A percentile compares a stretch with the other conserved stretches of the same genome.
Conservation (phyloP, 2,888 invertebrate species). For the Panopea generosa region DNA sequence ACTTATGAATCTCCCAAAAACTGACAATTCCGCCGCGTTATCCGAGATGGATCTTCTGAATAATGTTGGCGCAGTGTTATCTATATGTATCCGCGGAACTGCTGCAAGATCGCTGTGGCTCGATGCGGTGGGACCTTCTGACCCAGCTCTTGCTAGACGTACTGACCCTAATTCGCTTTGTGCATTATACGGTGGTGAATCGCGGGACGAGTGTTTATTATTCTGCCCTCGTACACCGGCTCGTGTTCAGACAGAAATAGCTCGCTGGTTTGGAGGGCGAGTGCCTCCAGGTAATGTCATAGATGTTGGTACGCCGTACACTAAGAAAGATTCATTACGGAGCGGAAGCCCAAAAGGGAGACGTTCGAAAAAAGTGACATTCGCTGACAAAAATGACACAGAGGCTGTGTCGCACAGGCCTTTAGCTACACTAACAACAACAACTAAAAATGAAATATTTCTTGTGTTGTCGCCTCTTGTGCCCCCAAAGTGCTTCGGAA, state of each 20-base stretch:
- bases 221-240: constrained; percentile 80
- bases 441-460: constrained; percentile 76
- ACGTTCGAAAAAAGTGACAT: constrained; percentile 70
- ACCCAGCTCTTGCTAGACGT: constrained; percentile 77
- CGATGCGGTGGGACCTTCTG: constrained; percentile 82
- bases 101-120: constrained; percentile 80
- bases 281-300: constrained; percentile 78
- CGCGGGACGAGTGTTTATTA: constrained; percentile 77
- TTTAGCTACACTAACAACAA: constrained; percentile 77
- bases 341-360: constrained; percentile 72
- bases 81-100: constrained; percentile 80
- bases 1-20: constrained; percentile 66
- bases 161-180: constrained; percentile 83
- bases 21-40: constrained; percentile 53
- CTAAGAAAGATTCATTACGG: constrained; percentile 67
- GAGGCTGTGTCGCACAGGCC: constrained; percentile 59
- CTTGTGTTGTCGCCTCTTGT: constrained; percentile 80
- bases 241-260: constrained; percentile 75
- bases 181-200: constrained; percentile 80
- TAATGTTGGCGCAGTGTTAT: constrained; percentile 79
- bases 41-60: constrained; percentile 67
- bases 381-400: constrained; percentile 47
- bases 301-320: constrained; percentile 77
- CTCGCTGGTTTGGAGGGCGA: constrained; percentile 82
- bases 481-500: constrained; percentile 77